Evolutionary conservation across 2,113 vertebrate genomes (phyloP), one percentile per base, ranked within the genome.

Genomic region (Neoarius graeffei): DNA sequence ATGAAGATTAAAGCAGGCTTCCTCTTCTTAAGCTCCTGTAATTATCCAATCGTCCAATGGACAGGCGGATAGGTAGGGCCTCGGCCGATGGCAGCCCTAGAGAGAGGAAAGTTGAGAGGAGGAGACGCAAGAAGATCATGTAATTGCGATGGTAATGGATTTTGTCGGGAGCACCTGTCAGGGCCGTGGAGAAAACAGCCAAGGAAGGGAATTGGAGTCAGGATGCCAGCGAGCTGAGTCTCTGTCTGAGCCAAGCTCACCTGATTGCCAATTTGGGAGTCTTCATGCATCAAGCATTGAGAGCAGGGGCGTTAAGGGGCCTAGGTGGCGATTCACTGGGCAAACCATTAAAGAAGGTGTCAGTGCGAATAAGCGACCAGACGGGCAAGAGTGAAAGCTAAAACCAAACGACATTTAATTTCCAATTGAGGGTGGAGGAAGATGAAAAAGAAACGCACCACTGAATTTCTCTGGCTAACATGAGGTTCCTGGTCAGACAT

Each of bases 261-360:
- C 93, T 94, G 93, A 94, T 95, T 95, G 92, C 93, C 94, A 95
- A 95, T 95, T 94, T 94, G 90, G 92, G 89, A 89, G 93, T 92
- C 92, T 85, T 84, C 89, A 89, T 91, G 91, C 89, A 92, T 94
- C 92, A 94, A 90, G 90, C 83, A 17, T 62, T 82, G 89, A 91
- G 88, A 88, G 85, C 85, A 73, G 83, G 57, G 87, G 88, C 35
- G 84, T 90, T 88, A 86, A 89, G 87, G 83, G 69, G 77, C 80
- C 79, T 88, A 87, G 86, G 90, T 87, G 88, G 80, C 69, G 48
- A 87, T 77, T 90, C 83, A 3, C 71, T 42, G 60, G 87, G 87
- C 89, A 80, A 91, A 83, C 87, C 89, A 89, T 90, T 90, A 90
- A 90, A 90, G 87, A 81, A 85, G 25, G 87, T 91, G 89, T 90